Conservation (phyloP, 2,888 invertebrate genomes). For the Stenoptilia bipunctidactyla region DNA sequence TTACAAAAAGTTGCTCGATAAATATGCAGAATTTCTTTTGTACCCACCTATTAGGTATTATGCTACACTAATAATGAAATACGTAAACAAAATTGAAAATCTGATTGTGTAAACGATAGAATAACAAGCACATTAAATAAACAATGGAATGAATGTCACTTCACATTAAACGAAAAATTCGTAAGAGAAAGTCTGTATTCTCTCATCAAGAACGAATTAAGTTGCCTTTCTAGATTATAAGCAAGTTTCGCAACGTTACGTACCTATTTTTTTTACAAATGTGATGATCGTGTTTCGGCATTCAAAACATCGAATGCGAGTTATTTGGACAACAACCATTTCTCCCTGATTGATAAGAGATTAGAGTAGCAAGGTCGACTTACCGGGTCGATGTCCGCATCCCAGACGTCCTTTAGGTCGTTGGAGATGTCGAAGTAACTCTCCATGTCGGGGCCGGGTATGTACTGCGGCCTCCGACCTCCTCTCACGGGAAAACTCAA, state of each 20-base stretch:
- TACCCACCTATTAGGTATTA: too few species aligned
- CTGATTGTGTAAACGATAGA: too few species aligned
- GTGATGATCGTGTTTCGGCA: neutral
- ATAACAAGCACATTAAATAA: too few species aligned
- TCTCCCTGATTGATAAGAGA: constrained; percentile 31
- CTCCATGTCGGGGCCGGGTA: constrained; percentile 73
- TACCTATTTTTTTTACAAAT: constrained; percentile 3
- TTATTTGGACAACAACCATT: constrained; percentile 1
- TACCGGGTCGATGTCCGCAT: constrained; percentile 86
- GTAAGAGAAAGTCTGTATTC: neutral
- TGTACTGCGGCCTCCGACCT: constrained; percentile 44
- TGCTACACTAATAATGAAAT: too few species aligned
- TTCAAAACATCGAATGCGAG: neutral
- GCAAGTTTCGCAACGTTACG: neutral
- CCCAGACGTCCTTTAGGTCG: constrained; percentile 85
- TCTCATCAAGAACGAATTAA: neutral
- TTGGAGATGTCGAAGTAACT: constrained; percentile 81
- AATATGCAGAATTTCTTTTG: too few species aligned
- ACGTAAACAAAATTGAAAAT: too few species aligned
- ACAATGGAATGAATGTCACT: too few species aligned
- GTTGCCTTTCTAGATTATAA: neutral
- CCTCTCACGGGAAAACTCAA: constrained; percentile 29
- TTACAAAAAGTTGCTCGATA: too few species aligned
- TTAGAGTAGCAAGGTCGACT: constrained; percentile 65
- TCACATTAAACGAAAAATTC: neutral